Conservation (phyloP, 2,113 vertebrate genomes). For the Brachypteracias leptosomus region DNA sequence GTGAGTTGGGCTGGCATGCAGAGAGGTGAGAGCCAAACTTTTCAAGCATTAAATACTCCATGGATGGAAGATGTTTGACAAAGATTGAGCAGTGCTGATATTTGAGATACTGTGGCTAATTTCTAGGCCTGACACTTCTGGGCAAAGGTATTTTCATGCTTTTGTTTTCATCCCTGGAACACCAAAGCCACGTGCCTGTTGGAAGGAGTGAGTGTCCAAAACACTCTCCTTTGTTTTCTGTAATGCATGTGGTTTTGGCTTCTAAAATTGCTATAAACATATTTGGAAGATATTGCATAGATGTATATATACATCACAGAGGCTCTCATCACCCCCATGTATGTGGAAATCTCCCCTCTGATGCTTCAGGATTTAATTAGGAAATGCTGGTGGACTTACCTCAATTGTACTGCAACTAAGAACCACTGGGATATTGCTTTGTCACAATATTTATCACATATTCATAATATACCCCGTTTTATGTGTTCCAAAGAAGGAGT, state of each 20-base stretch:
- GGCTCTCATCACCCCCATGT: not conserved
- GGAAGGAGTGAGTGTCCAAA: not conserved
- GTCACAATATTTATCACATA: conserved; percentile 32
- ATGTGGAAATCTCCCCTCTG: not conserved
- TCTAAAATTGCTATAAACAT: not conserved
- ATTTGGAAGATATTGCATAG: not conserved
- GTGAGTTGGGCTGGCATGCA: not conserved
- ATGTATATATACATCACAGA: not conserved
- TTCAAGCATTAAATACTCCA: not conserved
- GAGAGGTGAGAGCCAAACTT: conserved; percentile 18
- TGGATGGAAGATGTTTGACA: not conserved
- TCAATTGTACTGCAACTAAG: conserved; percentile 14
- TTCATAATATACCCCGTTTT: conserved; percentile 59
- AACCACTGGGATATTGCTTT: conserved; percentile 47
- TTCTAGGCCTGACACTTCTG: not conserved
- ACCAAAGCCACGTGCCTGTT: not conserved
- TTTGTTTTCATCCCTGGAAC: not conserved
- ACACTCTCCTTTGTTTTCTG: not conserved
- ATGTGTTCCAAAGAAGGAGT: conserved; percentile 62
- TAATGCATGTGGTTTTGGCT: not conserved
- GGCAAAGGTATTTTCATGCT: not conserved
- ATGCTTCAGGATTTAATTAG: not conserved
- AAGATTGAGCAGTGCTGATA: not conserved
- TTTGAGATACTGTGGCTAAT: not conserved
- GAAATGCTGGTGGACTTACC: conserved; percentile 14